A percentile compares a stretch with the other conserved stretches of the same genome.
phyloP scores from a whole-genome alignment of 2,797 vertebrate species.

The Parambassis ranga region DNA sequence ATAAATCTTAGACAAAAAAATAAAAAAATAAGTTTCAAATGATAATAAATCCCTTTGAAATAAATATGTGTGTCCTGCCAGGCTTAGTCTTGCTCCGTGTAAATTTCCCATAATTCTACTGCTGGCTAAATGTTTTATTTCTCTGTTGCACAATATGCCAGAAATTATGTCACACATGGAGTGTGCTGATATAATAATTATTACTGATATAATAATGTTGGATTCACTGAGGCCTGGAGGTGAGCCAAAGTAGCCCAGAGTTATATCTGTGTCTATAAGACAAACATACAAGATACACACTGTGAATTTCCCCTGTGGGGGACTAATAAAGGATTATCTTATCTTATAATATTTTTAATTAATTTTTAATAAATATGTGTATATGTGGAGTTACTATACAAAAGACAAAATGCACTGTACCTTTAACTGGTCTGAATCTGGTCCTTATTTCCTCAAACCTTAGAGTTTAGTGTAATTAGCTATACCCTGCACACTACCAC shows the following conservation, averaged over 20 bases:
- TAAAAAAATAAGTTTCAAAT: neutral
- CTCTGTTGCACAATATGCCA: neutral
- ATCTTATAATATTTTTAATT: no score
- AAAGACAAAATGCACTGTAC: slow-evolving; percentile 7
- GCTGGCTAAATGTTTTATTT: slow-evolving; percentile 1
- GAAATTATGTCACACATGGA: neutral
- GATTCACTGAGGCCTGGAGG: no score
- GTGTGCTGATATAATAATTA: slow-evolving; percentile 11
- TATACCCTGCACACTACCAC: slow-evolving; percentile 35
- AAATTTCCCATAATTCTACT: neutral
- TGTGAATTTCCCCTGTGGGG: no score
- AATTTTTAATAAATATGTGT: no score
- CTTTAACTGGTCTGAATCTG: slow-evolving; percentile 49
- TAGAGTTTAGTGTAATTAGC: slow-evolving; percentile 61
- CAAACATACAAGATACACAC: no score
- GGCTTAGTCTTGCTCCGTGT: neutral
- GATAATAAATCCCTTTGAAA: neutral
- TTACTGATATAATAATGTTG: neutral
- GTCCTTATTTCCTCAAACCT: slow-evolving; percentile 56
- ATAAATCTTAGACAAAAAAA: neutral
- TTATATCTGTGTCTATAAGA: no score
- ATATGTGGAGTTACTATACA: neutral
- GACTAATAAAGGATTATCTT: no score
- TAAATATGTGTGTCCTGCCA: neutral
- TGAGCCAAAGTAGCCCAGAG: no score